Evolutionary conservation across 2,888 invertebrate species (phyloP), one percentile per base, ranked within the genome.

Genomic region (Bombylius major): DNA sequence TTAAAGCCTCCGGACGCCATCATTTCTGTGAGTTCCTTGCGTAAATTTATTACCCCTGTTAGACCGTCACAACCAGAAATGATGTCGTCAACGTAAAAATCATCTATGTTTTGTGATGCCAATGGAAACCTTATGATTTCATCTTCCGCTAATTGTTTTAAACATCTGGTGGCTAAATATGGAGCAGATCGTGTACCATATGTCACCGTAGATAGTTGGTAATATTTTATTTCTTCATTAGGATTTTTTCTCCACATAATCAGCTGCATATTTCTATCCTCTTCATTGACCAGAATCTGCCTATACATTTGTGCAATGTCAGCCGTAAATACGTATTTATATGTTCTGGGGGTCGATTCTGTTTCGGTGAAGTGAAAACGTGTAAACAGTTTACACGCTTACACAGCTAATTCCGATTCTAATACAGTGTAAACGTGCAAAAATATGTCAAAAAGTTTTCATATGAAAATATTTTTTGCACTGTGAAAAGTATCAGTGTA

Each of bases 211-310:
- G 23, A 36, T 12, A n/a, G 69, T 69, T 63, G 73, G 75, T 56
- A 75, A 62, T 49, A 70, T 69, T 12, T 70, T 67, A 47, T 66
- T 65, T 33, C 64, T 63, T 55, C 39, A 8, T 12, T 42, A n/a
- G 33, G 9, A 14, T 53, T 13, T 49, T 8, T 23, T 31, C 53
- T n/a, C 50, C 53, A 53, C 9, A 53, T 8, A 4, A 53, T 50
- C 13, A 23, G 12, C 46, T 53, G 56, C 4, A 51, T 49, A 33
- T 54, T 32, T 13, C 36, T 47, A 42, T 57, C 47, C 4, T 36
- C 44, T 31, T 6, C 8, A 56, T 34, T 3, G 3, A 60, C 51
- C 31, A 47, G 13, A 8, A 47, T 47, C 14, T 56, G 58, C 12
- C 54, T 44, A 39, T 57, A 58, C 58, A 59, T 58, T 31, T 58